Percentiles rank a stretch among this genome's conserved stretches.
These are phyloP conservation scores for Dinomys branickii DNA, from an alignment of 2,113 vertebrate species.

Conservation along the genomic window DNA sequence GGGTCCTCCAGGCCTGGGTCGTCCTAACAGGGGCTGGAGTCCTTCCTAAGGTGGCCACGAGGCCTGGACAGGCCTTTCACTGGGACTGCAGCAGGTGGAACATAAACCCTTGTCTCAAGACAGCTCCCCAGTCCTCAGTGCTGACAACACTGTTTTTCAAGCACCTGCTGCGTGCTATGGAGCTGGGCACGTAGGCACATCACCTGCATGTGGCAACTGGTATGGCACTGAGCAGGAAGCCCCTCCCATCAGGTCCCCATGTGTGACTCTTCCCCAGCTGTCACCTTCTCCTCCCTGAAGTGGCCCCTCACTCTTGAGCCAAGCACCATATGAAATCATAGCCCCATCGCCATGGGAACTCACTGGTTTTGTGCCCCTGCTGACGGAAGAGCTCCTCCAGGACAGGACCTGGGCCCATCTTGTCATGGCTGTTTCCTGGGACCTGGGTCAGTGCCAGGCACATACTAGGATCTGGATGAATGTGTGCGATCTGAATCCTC, in stretches of 20 bases:
- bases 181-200: not conserved
- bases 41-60: not conserved
- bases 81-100: not conserved
- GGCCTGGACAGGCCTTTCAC: not conserved
- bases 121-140: not conserved
- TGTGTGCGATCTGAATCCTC: not conserved
- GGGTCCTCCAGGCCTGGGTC: not conserved
- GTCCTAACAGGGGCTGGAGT: accelerated
- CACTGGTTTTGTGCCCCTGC: not conserved
- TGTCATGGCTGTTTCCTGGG: not conserved
- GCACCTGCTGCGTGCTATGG: not conserved
- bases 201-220: not conserved
- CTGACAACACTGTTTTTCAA: not conserved
- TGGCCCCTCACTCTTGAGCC: not conserved
- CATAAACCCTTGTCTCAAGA: not conserved
- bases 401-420: not conserved
- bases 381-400: not conserved
- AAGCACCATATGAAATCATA: not conserved
- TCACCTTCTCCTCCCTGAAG: not conserved
- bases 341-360: not conserved
- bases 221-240: not conserved
- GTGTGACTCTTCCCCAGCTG: not conserved
- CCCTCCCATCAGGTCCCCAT: not conserved
- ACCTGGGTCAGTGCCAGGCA: not conserved
- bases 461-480: not conserved